Conservation (phyloP, 2,888 invertebrate species). For the Julus scandinavius region DNA sequence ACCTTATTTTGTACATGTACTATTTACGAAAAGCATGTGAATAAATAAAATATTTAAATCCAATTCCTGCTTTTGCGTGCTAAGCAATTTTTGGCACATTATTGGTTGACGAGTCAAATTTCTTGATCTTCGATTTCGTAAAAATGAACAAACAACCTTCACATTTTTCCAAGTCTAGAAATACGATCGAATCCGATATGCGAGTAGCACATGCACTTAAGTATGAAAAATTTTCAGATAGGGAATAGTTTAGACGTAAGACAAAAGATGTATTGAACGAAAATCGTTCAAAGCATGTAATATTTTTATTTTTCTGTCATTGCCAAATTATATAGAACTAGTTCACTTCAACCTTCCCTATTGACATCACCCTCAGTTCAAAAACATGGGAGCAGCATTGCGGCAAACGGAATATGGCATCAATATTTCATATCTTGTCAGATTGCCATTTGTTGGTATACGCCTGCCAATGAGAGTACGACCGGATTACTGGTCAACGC, state of each 20-base stretch:
- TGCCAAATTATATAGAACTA: neutral
- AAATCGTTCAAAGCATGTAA: neutral
- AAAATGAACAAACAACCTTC: neutral
- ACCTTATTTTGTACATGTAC: too few species aligned
- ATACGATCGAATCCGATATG: neutral
- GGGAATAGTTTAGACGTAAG: neutral
- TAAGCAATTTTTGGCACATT: neutral
- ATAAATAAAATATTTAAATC: too few species aligned
- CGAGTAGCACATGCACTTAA: neutral
- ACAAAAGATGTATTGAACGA: neutral
- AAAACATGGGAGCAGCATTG: constrained; percentile 3
- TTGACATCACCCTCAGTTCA: neutral
- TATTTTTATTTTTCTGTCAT: constrained; percentile 31
- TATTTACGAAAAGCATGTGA: too few species aligned
- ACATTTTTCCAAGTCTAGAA: neutral
- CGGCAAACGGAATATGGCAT: constrained; percentile 13
- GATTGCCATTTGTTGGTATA: constrained; percentile 36
- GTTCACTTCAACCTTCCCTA: constrained; percentile 12
- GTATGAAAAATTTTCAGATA: neutral
- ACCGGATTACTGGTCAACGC: constrained; percentile 4
- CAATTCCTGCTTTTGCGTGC: too few species aligned
- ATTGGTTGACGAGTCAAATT: neutral
- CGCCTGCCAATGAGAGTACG: neutral
- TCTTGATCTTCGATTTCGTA: neutral
- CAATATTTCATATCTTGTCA: constrained; percentile 36